Conservation (phyloP, 2,888 invertebrate species). For the Dascillus cervinus region DNA sequence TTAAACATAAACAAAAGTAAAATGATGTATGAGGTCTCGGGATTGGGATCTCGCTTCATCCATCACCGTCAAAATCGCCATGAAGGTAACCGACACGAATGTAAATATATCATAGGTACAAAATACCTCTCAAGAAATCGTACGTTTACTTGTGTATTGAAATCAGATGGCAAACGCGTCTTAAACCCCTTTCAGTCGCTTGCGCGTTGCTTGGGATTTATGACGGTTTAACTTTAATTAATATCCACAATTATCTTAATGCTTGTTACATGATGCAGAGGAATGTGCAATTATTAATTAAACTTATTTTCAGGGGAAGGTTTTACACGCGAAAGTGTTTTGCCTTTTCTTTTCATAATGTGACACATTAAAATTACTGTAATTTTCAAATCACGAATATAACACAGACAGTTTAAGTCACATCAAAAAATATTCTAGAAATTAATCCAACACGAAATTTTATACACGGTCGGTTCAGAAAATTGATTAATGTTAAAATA, state of each 20-base stretch:
- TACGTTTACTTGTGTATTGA: too few relatives aligned
- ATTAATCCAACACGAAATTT: too few relatives aligned
- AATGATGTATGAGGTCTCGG: slow-evolving; percentile 41
- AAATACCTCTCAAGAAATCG: too few relatives aligned
- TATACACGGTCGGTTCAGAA: too few relatives aligned
- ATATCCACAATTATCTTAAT: slow-evolving; percentile 23
- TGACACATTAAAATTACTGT: slow-evolving; percentile 14
- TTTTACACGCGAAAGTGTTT: too few relatives aligned
- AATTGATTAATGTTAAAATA: too few relatives aligned
- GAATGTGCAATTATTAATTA: slow-evolving; percentile 21
- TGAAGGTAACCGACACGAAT: slow-evolving; percentile 27
- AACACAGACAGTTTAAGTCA: slow-evolving; percentile 10
- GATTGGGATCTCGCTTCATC: slow-evolving; percentile 31
- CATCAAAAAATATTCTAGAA: too few relatives aligned
- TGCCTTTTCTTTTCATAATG: too few relatives aligned
- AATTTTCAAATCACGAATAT: slow-evolving; percentile 14
- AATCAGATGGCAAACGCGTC: too few relatives aligned
- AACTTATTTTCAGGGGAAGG: slow-evolving; percentile 17
- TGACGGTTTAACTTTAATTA: slow-evolving; percentile 21
- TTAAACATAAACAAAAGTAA: slow-evolving; percentile 42
- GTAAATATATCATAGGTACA: too few relatives aligned
- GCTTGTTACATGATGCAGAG: slow-evolving; percentile 16
- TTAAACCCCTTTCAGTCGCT: slow-evolving; percentile 10
- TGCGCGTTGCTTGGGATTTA: slow-evolving; percentile 11
- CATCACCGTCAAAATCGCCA: slow-evolving; percentile 32